Conservation (phyloP, 2,888 invertebrate genomes). For the Dryobota labecula region DNA sequence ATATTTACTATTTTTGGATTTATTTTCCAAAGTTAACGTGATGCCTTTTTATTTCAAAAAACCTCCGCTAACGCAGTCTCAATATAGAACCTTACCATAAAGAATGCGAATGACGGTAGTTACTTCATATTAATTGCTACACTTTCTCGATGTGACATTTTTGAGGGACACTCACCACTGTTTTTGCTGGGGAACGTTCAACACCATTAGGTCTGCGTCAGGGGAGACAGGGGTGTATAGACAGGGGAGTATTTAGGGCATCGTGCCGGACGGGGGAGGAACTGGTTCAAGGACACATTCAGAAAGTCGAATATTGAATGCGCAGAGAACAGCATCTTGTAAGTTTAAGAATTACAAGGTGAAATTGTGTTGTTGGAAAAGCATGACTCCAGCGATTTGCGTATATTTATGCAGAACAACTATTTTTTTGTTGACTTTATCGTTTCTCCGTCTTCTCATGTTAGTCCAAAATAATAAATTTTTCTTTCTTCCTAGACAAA, state of each 20-base stretch:
- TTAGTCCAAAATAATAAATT: not conserved
- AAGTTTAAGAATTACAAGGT: not conserved
- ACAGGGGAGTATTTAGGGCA: conserved; percentile 60
- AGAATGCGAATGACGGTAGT: conserved; percentile 9
- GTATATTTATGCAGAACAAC: not conserved
- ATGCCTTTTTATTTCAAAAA: not conserved
- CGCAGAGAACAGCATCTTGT: conserved; percentile 11
- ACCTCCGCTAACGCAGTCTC: not conserved
- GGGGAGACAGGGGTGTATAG: conserved; percentile 42
- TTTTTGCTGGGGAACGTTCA: conserved; percentile 44
- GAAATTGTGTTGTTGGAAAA: not conserved
- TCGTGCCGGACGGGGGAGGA: conserved; percentile 50
- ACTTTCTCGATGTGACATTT: conserved; percentile 52
- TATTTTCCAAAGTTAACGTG: not conserved
- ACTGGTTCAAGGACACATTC: conserved; percentile 61
- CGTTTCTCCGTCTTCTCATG: not conserved
- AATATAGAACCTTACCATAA: conserved; percentile 3
- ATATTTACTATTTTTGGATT: not conserved
- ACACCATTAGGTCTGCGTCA: conserved; percentile 55
- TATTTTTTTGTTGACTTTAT: not conserved
- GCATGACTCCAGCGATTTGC: not conserved
- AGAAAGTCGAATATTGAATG: conserved; percentile 45
- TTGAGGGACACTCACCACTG: conserved; percentile 32
- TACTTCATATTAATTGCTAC: conserved; percentile 47
- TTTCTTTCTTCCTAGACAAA: not conserved